A percentile compares a stretch with the other conserved stretches of the same genome.
phyloP scores from a whole-genome alignment of 2,797 vertebrate species.

The Acomys russatus region DNA sequence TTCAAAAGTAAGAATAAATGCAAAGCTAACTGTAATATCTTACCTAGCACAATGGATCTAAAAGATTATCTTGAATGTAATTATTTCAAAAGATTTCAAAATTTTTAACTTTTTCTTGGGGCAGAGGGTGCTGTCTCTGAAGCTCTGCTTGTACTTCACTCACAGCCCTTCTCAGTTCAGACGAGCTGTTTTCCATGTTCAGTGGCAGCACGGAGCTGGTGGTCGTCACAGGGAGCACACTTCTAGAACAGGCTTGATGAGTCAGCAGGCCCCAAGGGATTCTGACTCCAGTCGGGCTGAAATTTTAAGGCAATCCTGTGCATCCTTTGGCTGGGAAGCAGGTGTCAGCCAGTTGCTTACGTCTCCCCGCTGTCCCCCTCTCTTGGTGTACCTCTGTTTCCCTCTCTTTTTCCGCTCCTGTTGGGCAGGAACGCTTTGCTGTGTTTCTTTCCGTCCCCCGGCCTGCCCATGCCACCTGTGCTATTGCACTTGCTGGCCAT shows the following conservation, averaged over 20 bases:
- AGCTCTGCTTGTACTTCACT: not conserved
- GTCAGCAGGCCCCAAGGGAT: too few species aligned
- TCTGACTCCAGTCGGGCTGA: not conserved
- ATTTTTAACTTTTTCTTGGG: not conserved
- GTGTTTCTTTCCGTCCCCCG: not conserved
- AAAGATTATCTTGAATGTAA: not conserved
- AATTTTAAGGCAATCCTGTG: not conserved
- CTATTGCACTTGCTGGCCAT: not conserved
- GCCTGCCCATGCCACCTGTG: not conserved
- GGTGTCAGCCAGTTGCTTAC: not conserved
- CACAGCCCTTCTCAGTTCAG: not conserved
- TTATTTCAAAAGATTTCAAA: not conserved
- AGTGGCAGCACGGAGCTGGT: fast-evolving
- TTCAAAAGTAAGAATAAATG: slow-evolving; percentile 37
- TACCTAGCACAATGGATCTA: not conserved
- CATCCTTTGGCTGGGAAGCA: not conserved
- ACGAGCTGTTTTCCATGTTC: not conserved
- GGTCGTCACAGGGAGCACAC: not conserved
- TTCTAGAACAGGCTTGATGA: not conserved
- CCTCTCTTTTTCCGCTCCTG: not conserved
- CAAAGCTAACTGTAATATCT: slow-evolving; percentile 35
- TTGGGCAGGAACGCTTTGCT: not conserved
- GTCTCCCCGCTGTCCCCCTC: not conserved
- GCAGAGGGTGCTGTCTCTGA: not conserved
- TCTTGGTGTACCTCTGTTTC: not conserved